These are phyloP conservation scores for Eulacestoma nigropectus DNA, from an alignment of 2,113 vertebrate species.

Conservation along the genomic window DNA sequence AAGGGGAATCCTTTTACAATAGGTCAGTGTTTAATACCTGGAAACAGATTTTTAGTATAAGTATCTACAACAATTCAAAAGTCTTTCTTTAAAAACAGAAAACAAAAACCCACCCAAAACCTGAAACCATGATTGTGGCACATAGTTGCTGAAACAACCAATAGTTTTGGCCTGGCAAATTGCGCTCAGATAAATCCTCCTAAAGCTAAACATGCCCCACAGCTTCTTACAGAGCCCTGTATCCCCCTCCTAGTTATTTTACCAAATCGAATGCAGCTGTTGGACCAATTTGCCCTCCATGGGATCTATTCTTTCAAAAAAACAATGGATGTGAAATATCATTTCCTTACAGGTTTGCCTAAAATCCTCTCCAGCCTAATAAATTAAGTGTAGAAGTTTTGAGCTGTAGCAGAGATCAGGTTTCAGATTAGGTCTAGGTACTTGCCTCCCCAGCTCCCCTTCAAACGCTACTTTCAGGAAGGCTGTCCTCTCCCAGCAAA, in stretches of 20 bases:
- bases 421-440: conserved; percentile 62
- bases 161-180: conserved; percentile 43
- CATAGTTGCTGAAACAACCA: conserved; percentile 4
- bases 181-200: conserved; percentile 66
- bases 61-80: background rate
- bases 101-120: background rate
- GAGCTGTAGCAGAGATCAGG: conserved; percentile 44
- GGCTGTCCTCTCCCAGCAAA: background rate
- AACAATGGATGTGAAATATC: conserved; percentile 68
- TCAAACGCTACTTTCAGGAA: background rate
- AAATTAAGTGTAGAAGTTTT: conserved; percentile 71
- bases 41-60: conserved; percentile 5
- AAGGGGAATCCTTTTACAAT: conserved; percentile 14
- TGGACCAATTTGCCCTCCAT: conserved; percentile 61
- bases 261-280: conserved; percentile 76
- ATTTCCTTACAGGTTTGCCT: conserved; percentile 73
- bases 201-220: conserved; percentile 63
- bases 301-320: conserved; percentile 65
- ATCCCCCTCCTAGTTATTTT: conserved; percentile 62
- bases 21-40: conserved; percentile 26
- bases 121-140: background rate
- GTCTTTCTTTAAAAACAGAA: background rate
- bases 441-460: background rate
- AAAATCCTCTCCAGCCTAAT: conserved; percentile 68
- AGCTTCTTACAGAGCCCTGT: conserved; percentile 55